Base-by-base conservation (phyloP, 2,888 invertebrate genomes). In the Acanthosoma haemorrhoidale region DNA sequence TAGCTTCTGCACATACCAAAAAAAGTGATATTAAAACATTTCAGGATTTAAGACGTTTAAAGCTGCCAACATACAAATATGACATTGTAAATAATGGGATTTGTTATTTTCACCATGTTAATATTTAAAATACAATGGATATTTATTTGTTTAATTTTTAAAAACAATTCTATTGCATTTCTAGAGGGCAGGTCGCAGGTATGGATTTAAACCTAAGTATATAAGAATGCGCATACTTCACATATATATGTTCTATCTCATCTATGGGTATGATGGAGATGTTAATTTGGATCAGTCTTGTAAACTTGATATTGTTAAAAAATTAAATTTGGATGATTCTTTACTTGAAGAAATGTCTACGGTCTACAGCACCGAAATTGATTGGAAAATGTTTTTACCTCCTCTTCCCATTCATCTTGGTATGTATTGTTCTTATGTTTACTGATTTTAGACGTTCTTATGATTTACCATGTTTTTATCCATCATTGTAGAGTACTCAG, bases 311-410 rank as follows among this genome's bases (percentile, higher is more conserved):
- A 73, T 78, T 18, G 72, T 75, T 5, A 77, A 78, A 29, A 79
- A 79, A 16, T 75, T 76, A 29, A 69, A 74, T n/a, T 74, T 81
- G 0, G 77, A 79, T 1, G 79, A 80, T 1, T 79, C 81, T 18
- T 78, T 84, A 58, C 74, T 80, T 6, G 76, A 80, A 0, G 81
- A 84, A 70, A 78, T 86, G 75, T 80, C 82, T 4, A 78, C 79
- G 0, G 77, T 84, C 57, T 86, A 84, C 70, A 81, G 79, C 38
- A 81, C 80, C 3, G 81, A 83, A 64, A 79, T 87, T 4, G 82
- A 81, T 75, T 91, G 90, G 89, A 87, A 86, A 77, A 88, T 87
- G 80, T 91, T 90, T 77, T 80, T 92, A 13, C 85, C 88, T 0
- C 88, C 90, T 0, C 77, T 91, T 57, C 86, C 86, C 0, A 76